A percentile compares a stretch with the other conserved stretches of the same genome.
phyloP scores from a whole-genome alignment of 2,797 vertebrate genomes.

The Arrhamphus sclerolepis region DNA sequence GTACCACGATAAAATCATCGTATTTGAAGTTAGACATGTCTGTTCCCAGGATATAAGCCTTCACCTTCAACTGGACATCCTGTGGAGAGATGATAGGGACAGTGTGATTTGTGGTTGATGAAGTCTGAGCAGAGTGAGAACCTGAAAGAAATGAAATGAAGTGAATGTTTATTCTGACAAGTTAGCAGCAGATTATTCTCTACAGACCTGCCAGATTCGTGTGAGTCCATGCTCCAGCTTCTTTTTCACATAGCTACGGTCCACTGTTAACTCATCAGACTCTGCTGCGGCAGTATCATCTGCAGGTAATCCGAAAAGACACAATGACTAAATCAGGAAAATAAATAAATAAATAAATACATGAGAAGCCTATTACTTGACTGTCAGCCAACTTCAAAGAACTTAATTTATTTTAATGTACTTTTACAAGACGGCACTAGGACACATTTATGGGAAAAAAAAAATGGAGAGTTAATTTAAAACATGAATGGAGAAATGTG shows the following conservation, averaged over 20 bases:
- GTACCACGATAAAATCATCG: conserved; percentile 97
- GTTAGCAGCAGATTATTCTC: background rate
- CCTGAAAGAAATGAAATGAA: background rate
- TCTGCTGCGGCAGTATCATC: conserved; percentile 79
- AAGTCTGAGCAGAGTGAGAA: conserved; percentile 3
- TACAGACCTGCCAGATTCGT: conserved; percentile 95
- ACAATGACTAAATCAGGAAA: conserved; percentile 5
- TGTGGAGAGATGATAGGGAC: conserved; percentile 51
- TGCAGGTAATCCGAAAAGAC: conserved; percentile 50
- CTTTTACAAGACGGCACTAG: background rate
- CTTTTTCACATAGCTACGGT: conserved; percentile 95
- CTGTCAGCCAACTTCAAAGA: too few species aligned
- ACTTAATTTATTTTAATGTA: conserved; percentile 14
- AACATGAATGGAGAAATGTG: background rate
- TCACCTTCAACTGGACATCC: conserved; percentile 98
- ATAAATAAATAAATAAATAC: background rate
- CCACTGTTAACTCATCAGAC: conserved; percentile 88
- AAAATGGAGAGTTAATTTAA: background rate
- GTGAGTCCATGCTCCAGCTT: conserved; percentile 96
- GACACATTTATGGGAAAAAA: background rate
- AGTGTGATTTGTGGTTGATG: background rate
- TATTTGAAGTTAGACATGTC: conserved; percentile 99
- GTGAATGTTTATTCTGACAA: too few species aligned
- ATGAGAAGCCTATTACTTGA: too few species aligned
- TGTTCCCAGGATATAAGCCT: conserved; percentile 96